Percentiles rank a stretch among this genome's conserved stretches.
Evolutionary conservation across 2,113 vertebrate genomes (phyloP).

Genomic region (Cercocebus atys): DNA sequence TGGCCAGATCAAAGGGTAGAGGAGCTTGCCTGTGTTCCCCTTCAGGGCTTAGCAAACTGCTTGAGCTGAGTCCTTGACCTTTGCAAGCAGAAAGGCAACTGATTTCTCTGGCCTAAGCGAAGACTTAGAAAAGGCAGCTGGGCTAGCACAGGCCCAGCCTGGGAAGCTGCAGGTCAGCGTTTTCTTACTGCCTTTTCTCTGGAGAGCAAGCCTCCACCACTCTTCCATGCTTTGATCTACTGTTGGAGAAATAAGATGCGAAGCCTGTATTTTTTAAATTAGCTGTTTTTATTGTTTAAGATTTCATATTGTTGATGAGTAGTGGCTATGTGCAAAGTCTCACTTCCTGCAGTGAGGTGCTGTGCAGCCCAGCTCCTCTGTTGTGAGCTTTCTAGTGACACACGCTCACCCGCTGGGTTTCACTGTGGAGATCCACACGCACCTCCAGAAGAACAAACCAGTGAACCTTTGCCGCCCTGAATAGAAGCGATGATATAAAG

Average conservation of each 20-base stretch:
- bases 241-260: background rate
- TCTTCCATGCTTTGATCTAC: background rate
- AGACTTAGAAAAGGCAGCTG: background rate
- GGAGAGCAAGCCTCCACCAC: background rate
- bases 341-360: slow-evolving; percentile 1
- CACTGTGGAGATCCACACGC: accelerated
- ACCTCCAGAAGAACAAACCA: background rate
- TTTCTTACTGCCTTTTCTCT: background rate
- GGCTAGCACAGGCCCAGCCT: accelerated
- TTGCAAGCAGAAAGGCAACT: background rate
- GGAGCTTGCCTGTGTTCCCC: slow-evolving; percentile 6
- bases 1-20: background rate
- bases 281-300: background rate
- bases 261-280: background rate
- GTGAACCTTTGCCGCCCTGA: background rate
- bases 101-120: background rate
- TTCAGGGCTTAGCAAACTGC: slow-evolving; percentile 39
- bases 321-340: background rate
- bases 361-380: background rate
- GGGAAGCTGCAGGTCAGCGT: background rate
- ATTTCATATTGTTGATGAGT: background rate
- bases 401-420: accelerated
- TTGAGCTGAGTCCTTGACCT: background rate
- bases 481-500: accelerated
- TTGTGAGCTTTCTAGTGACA: background rate